A percentile compares a stretch with the other conserved stretches of the same genome.
Evolutionary conservation across 2,888 invertebrate species (phyloP).

Genomic region (Amphipoea lucens): DNA sequence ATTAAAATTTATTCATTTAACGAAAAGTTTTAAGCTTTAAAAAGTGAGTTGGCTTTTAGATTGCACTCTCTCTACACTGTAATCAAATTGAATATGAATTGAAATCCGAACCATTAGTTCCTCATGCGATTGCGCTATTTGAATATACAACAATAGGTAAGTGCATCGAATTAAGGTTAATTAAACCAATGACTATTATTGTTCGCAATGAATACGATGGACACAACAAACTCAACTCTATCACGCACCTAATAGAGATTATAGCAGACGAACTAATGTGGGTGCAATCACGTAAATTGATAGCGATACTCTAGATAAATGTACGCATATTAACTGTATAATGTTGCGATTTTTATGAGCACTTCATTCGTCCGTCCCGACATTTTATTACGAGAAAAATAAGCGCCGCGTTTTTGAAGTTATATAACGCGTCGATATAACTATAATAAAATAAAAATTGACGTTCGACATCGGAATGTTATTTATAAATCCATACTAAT

Average conservation of each 20-base stretch:
- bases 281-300: conserved; percentile 71
- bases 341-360: conserved; percentile 51
- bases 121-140: conserved; percentile 72
- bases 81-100: conserved; percentile 55
- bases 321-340: conserved; percentile 55
- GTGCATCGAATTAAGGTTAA: conserved; percentile 86
- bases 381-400: conserved; percentile 16
- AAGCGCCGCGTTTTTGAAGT: conserved; percentile 29
- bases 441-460: conserved; percentile 51
- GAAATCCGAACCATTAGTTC: conserved; percentile 69
- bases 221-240: conserved; percentile 71
- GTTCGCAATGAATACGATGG: conserved; percentile 67
- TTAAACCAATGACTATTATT: conserved; percentile 83
- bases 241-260: conserved; percentile 65
- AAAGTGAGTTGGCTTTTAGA: conserved; percentile 23
- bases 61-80: conserved; percentile 11
- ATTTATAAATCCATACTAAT: conserved; percentile 41
- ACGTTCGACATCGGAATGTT: conserved; percentile 47
- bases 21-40: conserved; percentile 2
- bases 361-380: conserved; percentile 43
- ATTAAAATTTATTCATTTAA: conserved; percentile 46
- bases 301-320: conserved; percentile 63
- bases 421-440: conserved; percentile 38
- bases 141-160: conserved; percentile 75
- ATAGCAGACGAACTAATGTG: conserved; percentile 58